These are phyloP conservation scores for Lateolabrax maculatus DNA, from an alignment of 2,797 vertebrate genomes.

Conservation along the genomic window DNA sequence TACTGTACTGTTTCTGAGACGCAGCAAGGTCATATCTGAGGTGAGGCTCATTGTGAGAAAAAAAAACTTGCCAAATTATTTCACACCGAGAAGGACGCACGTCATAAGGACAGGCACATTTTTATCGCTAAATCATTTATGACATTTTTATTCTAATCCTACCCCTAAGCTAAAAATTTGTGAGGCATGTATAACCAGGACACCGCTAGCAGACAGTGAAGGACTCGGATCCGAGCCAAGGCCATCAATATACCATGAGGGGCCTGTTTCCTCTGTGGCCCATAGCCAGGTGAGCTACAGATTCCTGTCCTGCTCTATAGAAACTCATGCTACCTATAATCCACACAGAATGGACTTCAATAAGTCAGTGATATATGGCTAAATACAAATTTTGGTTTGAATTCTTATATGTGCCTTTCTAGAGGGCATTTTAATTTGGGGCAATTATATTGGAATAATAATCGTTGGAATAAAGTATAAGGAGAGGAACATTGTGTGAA, in stretches of 20 bases:
- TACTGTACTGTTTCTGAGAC: slow-evolving; percentile 15
- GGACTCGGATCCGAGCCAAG: slow-evolving; percentile 67
- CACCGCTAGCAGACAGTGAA: slow-evolving; percentile 74
- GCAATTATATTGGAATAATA: too few species aligned
- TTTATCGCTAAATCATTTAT: slow-evolving; percentile 68
- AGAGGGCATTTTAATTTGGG: too few species aligned
- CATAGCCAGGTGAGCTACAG: slow-evolving; percentile 25
- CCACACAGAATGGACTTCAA: background rate
- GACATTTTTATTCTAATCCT: slow-evolving; percentile 74
- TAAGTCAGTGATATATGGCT: background rate
- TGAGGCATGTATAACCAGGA: slow-evolving; percentile 74
- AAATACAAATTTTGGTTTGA: too few species aligned
- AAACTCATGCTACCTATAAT: background rate
- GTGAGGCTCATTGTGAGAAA: slow-evolving; percentile 28
- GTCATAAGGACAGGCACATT: slow-evolving; percentile 42
- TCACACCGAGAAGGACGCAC: slow-evolving; percentile 32
- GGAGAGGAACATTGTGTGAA: too few species aligned
- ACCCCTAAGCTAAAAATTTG: slow-evolving; percentile 69
- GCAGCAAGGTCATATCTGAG: slow-evolving; percentile 50
- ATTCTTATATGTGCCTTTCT: background rate
- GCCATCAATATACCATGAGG: slow-evolving; percentile 59
- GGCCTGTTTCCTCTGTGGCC: slow-evolving; percentile 35
- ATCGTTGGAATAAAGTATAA: too few species aligned
- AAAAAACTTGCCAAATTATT: slow-evolving; percentile 54
- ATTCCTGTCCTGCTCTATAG: slow-evolving; percentile 3